phyloP scores from a whole-genome alignment of 2,888 invertebrate species.

The Hyles lineata region DNA sequence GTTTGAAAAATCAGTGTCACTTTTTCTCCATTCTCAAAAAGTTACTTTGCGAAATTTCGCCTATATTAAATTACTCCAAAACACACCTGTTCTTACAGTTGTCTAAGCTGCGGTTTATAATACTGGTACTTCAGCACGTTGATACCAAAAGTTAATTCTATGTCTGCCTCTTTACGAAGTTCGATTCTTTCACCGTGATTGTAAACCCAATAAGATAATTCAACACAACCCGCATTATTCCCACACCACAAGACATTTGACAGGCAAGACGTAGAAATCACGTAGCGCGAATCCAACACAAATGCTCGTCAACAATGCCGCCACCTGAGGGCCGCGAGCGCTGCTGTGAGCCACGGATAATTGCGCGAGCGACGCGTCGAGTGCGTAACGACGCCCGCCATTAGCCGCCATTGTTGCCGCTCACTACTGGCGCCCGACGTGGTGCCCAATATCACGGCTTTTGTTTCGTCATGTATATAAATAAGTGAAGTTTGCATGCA shows the following conservation, averaged over 20 bases:
- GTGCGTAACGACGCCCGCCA: constrained; percentile 69
- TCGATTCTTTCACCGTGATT: too few relatives aligned
- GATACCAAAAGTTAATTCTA: too few relatives aligned
- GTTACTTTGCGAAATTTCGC: too few relatives aligned
- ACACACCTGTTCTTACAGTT: too few relatives aligned
- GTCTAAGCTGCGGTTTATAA: too few relatives aligned
- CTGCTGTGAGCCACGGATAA: constrained; percentile 26
- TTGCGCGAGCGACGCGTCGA: constrained; percentile 42
- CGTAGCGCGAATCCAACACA: constrained; percentile 1
- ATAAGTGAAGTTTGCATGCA: background rate
- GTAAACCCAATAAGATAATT: too few relatives aligned
- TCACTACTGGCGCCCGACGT: constrained; percentile 62
- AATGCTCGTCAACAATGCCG: constrained; percentile 12
- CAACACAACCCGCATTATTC: background rate
- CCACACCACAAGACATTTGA: background rate
- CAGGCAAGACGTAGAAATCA: background rate
- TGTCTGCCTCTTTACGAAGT: too few relatives aligned
- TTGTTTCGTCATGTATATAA: background rate
- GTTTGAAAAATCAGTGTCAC: too few relatives aligned
- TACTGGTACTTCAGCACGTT: too few relatives aligned
- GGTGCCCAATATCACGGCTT: constrained; percentile 32
- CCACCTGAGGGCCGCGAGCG: too few relatives aligned
- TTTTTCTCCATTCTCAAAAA: too few relatives aligned
- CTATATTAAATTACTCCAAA: too few relatives aligned
- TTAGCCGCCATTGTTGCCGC: constrained; percentile 68